Percentiles rank a stretch among this genome's conserved stretches.
These are phyloP conservation scores for Parotia lawesii DNA, from an alignment of 2,113 vertebrate species.

Conservation along the genomic window DNA sequence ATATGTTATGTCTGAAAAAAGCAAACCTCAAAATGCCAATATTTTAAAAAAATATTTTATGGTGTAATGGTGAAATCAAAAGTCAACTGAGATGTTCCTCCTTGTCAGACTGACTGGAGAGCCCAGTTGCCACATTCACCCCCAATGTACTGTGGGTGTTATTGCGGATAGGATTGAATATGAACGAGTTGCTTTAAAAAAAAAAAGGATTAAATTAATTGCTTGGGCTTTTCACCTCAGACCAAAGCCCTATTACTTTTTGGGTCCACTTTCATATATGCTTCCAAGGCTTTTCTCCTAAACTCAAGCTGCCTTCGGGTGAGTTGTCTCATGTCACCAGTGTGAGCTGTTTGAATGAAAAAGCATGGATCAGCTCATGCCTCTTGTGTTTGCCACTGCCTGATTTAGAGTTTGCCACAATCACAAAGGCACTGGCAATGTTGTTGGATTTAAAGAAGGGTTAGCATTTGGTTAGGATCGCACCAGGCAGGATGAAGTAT, in stretches of 20 bases:
- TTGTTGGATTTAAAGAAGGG: background rate
- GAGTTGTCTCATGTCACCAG: rapidly evolving
- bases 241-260: background rate
- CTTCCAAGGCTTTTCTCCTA: background rate
- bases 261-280: background rate
- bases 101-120: background rate
- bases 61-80: background rate
- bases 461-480: background rate
- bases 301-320: rapidly evolving
- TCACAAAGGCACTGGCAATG: background rate
- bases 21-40: background rate
- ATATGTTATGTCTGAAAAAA: rapidly evolving
- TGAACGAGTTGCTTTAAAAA: background rate
- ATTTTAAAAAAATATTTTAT: background rate
- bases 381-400: background rate
- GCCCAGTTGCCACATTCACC: rapidly evolving
- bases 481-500: background rate
- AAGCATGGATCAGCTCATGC: rapidly evolving
- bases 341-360: background rate
- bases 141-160: background rate
- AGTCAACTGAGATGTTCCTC: background rate
- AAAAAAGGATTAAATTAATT: background rate
- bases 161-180: background rate
- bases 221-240: background rate
- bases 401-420: background rate